Conservation (phyloP, 2,113 vertebrate genomes). For the Suncus etruscus region DNA sequence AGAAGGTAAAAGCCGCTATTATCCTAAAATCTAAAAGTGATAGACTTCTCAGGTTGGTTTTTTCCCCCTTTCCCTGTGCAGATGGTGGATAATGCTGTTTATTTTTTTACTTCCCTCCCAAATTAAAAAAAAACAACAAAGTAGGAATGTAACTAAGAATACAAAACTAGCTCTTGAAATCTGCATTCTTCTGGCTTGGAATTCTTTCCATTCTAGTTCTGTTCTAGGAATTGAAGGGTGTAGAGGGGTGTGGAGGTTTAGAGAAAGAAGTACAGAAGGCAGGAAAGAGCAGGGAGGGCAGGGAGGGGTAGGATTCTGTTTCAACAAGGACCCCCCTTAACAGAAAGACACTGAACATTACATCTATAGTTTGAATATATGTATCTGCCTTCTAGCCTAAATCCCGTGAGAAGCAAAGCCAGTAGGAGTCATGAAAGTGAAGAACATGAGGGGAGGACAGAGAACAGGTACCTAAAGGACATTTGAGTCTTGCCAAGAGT, state of each 20-base stretch:
- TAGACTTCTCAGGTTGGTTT: slow-evolving; percentile 73
- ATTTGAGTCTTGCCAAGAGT: rapidly evolving
- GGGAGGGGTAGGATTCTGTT: neutral
- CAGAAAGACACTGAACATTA: neutral
- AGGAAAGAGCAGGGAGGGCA: rapidly evolving
- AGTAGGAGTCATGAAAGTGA: no score
- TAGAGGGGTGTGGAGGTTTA: rapidly evolving
- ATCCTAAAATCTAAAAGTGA: slow-evolving; percentile 80
- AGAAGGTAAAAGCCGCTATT: slow-evolving; percentile 84
- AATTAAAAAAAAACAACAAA: neutral
- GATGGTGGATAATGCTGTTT: slow-evolving; percentile 59
- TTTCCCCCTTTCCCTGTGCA: slow-evolving; percentile 4
- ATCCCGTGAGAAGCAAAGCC: neutral
- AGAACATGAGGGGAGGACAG: neutral
- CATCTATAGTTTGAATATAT: neutral
- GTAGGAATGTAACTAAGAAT: slow-evolving; percentile 60
- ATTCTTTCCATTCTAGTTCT: neutral
- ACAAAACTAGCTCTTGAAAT: slow-evolving; percentile 13
- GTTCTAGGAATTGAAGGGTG: neutral
- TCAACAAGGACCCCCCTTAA: rapidly evolving
- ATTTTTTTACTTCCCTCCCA: slow-evolving; percentile 17
- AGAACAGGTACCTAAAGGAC: no score
- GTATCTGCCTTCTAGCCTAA: no score
- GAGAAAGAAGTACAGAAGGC: no score
- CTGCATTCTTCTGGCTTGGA: neutral